A percentile compares a stretch with the other conserved stretches of the same genome.
Evolutionary conservation across 2,888 invertebrate genomes (phyloP).

Genomic region (Gnatocerus cornutus): DNA sequence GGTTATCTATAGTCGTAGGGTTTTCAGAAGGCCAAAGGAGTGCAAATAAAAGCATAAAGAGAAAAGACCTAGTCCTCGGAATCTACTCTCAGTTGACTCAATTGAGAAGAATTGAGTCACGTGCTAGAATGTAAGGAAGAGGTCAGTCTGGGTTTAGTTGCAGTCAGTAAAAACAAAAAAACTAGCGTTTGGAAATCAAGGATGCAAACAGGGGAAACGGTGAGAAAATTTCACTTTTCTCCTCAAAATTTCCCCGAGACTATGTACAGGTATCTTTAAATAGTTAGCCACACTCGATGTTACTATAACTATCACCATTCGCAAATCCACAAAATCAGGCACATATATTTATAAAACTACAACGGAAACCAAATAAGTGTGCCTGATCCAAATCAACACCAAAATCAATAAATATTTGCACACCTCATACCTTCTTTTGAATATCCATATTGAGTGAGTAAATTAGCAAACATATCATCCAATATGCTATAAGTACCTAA

Average conservation of each 20-base stretch:
- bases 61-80: constrained; percentile 25
- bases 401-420: constrained; percentile 51
- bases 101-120: constrained; percentile 28
- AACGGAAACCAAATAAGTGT: constrained; percentile 11
- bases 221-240: no score
- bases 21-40: constrained; percentile 54
- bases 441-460: constrained; percentile 63
- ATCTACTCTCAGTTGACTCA: constrained; percentile 29
- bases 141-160: constrained; percentile 21
- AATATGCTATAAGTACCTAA: constrained; percentile 63
- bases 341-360: constrained; percentile 22
- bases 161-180: constrained; percentile 35
- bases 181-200: constrained; percentile 32
- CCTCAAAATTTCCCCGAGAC: background rate
- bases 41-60: constrained; percentile 53
- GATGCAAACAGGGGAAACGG: constrained; percentile 26
- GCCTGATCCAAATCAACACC: constrained; percentile 49
- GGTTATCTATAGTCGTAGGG: background rate
- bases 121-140: constrained; percentile 27
- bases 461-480: constrained; percentile 66
- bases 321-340: constrained; percentile 28
- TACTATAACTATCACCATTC: constrained; percentile 13
- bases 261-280: background rate
- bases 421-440: constrained; percentile 65
- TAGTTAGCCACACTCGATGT: constrained; percentile 5